Conservation (phyloP, 2,113 vertebrate species). For the Nannobrachium achirus region DNA sequence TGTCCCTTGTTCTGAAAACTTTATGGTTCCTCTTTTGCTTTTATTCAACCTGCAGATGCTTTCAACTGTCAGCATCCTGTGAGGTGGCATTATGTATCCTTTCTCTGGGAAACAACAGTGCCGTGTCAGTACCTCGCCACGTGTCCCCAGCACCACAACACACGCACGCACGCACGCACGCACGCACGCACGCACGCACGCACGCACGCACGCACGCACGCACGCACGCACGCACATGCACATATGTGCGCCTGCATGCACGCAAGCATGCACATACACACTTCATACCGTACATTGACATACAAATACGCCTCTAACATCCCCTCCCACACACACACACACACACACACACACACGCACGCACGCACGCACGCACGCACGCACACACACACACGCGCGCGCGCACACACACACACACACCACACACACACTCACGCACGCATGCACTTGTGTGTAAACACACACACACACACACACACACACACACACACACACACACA, state of each 20-base stretch:
- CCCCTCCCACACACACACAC: no score
- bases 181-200: no score
- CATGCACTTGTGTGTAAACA: no score
- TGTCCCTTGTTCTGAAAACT: constrained; percentile 23
- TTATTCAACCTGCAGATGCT: constrained; percentile 48
- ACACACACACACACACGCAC: not conserved
- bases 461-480: constrained; percentile 3
- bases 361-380: no score
- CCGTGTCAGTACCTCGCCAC: constrained; percentile 56
- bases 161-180: not conserved
- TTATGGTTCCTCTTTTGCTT: constrained; percentile 47
- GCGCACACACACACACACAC: not conserved
- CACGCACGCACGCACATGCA: no score
- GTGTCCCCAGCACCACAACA: constrained; percentile 53
- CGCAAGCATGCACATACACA: no score
- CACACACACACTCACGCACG: no score
- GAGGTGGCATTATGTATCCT: constrained; percentile 47
- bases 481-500: not conserved
- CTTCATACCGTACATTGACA: no score
- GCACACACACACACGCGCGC: not conserved
- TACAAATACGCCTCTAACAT: no score
- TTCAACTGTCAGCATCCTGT: constrained; percentile 52
- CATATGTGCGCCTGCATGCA: no score
- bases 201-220: not conserved
- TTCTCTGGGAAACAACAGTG: constrained; percentile 57